These are phyloP conservation scores for Cynocephalus volans DNA, from an alignment of 2,113 vertebrate species.

Conservation along the genomic window DNA sequence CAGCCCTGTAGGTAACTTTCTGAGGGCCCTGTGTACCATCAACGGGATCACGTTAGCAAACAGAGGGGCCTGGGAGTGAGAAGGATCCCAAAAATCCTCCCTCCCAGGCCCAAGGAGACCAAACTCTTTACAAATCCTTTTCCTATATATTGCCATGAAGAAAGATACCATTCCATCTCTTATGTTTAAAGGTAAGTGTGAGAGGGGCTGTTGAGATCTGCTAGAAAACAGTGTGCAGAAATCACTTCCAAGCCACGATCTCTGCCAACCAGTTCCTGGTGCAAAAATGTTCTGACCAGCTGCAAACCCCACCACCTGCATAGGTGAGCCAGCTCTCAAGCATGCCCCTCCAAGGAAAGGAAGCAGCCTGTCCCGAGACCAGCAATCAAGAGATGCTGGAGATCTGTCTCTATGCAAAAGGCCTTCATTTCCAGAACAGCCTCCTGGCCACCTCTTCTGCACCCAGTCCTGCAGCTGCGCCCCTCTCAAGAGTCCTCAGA, in stretches of 20 bases:
- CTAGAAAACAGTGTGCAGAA: rapidly evolving
- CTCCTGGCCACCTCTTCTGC: rapidly evolving
- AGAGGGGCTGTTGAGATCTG: background rate
- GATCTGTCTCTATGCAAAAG: background rate
- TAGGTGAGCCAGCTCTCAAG: background rate
- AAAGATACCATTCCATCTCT: background rate
- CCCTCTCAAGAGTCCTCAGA: no score
- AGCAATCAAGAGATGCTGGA: no score
- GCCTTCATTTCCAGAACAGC: background rate
- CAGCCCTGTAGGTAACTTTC: rapidly evolving
- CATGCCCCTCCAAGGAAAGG: background rate
- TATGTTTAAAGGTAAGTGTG: background rate
- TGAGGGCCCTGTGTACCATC: background rate
- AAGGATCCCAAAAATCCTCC: no score
- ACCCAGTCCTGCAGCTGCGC: no score
- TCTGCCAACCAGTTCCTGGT: background rate
- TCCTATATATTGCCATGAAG: background rate
- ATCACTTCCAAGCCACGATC: background rate
- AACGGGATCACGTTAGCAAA: background rate
- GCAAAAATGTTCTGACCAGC: rapidly evolving
- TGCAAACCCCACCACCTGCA: background rate
- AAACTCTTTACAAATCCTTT: background rate
- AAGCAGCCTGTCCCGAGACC: no score
- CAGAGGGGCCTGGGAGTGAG: background rate
- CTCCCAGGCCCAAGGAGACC: background rate